These are phyloP conservation scores for Plutomurus gul DNA, from an alignment of 1,140 invertebrate genomes.

Conservation along the genomic window DNA sequence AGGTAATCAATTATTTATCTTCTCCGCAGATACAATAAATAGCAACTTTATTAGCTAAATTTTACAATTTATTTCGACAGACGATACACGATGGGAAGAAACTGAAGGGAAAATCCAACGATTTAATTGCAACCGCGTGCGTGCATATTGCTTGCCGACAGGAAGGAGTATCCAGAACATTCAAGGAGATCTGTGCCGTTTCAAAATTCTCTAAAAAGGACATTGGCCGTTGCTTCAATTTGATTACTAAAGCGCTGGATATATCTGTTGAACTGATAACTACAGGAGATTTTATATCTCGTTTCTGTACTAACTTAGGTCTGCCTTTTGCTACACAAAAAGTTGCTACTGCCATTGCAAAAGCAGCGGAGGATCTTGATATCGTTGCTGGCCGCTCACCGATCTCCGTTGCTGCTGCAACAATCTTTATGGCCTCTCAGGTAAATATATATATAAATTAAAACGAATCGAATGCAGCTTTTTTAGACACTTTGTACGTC, in stretches of 20 bases:
- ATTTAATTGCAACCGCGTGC: slow-evolving; percentile 98
- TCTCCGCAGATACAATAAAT: neutral
- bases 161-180: slow-evolving; percentile 97
- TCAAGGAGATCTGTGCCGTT: slow-evolving; percentile 98
- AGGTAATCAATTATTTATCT: slow-evolving; percentile 73
- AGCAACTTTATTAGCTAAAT: neutral
- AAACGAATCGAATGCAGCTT: too few relatives aligned
- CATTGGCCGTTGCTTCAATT: slow-evolving; percentile 95
- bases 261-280: slow-evolving; percentile 98
- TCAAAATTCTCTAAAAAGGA: slow-evolving; percentile 99
- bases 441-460: too few relatives aligned
- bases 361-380: slow-evolving; percentile 94
- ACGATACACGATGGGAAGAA: slow-evolving; percentile 94
- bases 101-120: slow-evolving; percentile 90
- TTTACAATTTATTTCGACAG: slow-evolving; percentile 35
- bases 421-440: slow-evolving; percentile 99
- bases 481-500: too few relatives aligned
- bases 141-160: slow-evolving; percentile 98
- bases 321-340: slow-evolving; percentile 90
- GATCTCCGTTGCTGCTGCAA: slow-evolving; percentile 97
- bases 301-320: slow-evolving; percentile 83
- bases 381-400: slow-evolving; percentile 97
- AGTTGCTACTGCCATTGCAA: slow-evolving; percentile 94
- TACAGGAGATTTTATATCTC: slow-evolving; percentile 97
- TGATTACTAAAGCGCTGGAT: slow-evolving; percentile 88